phyloP scores from a whole-genome alignment of 2,113 vertebrate species.

The Hippocampus comes region DNA sequence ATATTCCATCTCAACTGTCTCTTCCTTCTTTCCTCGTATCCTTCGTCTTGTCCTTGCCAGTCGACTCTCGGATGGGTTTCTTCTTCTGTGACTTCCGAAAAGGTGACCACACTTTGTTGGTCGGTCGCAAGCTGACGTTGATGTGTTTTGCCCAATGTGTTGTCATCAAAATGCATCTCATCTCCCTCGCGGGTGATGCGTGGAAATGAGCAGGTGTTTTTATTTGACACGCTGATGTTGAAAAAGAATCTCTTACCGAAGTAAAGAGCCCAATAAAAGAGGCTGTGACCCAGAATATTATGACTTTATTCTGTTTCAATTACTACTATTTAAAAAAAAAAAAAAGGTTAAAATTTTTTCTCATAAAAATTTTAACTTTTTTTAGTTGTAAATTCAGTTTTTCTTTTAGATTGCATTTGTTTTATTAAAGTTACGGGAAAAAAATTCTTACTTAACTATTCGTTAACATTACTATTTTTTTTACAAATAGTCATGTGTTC shows the following conservation, averaged over 20 bases:
- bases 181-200: neutral
- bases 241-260: neutral
- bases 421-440: too few relatives aligned
- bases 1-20: constrained; percentile 61
- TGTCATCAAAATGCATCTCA: neutral
- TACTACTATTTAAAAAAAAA: too few relatives aligned
- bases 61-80: constrained; percentile 85
- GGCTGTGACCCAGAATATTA: neutral
- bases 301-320: neutral
- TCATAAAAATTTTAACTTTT: too few relatives aligned
- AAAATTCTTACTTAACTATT: too few relatives aligned
- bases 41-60: constrained; percentile 60
- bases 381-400: too few relatives aligned
- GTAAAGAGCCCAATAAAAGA: neutral
- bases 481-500: too few relatives aligned
- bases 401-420: too few relatives aligned
- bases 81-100: constrained; percentile 75
- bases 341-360: too few relatives aligned
- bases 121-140: constrained; percentile 7
- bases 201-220: neutral
- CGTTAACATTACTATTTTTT: too few relatives aligned
- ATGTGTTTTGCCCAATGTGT: neutral
- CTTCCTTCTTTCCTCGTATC: constrained; percentile 53
- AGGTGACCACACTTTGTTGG: constrained; percentile 78
- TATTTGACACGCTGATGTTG: neutral